These are phyloP conservation scores for Falco columbarius DNA, from an alignment of 2,797 vertebrate species.

Conservation along the genomic window DNA sequence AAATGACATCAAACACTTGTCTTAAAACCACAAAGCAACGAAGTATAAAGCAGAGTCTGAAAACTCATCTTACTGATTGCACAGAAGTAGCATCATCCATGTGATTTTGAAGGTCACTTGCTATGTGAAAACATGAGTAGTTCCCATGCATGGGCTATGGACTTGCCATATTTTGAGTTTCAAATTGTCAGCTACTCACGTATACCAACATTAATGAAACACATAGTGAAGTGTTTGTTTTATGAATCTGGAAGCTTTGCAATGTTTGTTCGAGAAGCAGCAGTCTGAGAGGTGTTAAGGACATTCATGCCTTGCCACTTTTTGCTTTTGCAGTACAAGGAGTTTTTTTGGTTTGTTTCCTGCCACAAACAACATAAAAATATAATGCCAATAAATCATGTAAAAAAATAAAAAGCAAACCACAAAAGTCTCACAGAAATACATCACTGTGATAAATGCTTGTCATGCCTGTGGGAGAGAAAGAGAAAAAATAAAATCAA, in stretches of 20 bases:
- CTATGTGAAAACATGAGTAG: neutral
- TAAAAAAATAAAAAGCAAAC: neutral
- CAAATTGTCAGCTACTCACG: neutral
- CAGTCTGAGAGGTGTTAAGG: neutral
- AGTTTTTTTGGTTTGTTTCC: neutral
- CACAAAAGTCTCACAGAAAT: neutral
- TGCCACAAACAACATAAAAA: neutral
- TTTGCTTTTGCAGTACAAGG: neutral
- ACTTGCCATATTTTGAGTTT: neutral
- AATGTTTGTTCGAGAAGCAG: neutral
- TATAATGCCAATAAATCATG: neutral
- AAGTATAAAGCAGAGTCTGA: neutral
- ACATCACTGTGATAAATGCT: neutral
- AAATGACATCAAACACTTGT: conserved; percentile 45
- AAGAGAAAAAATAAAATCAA: neutral
- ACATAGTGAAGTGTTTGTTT: neutral
- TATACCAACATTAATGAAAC: neutral
- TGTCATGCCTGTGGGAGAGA: neutral
- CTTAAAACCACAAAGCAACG: conserved; percentile 20
- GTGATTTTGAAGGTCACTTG: neutral
- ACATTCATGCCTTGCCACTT: neutral
- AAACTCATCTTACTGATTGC: neutral
- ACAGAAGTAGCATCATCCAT: neutral
- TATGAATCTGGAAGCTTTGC: neutral
- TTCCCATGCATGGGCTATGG: neutral